phyloP scores from a whole-genome alignment of 1,140 invertebrate genomes.

The Temnothorax nylanderi region DNA sequence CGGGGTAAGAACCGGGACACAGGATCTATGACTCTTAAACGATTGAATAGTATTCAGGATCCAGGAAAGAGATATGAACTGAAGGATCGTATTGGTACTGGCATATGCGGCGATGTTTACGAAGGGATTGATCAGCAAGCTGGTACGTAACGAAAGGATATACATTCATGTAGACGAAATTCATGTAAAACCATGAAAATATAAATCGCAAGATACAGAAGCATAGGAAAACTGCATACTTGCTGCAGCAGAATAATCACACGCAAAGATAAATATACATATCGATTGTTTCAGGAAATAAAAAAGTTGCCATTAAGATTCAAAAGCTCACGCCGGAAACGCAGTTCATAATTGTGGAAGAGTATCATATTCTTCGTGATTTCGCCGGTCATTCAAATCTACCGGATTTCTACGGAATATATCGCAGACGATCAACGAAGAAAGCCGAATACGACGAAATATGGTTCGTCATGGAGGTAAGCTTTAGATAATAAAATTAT shows the following conservation, averaged over 20 bases:
- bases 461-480: constrained; percentile 96
- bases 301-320: constrained; percentile 93
- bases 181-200: background rate
- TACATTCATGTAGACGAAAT: background rate
- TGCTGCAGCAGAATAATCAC: background rate
- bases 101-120: constrained; percentile 92
- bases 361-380: constrained; percentile 93
- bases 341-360: constrained; percentile 91
- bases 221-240: background rate
- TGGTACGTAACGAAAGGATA: constrained; percentile 77
- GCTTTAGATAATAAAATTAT: constrained; percentile 54
- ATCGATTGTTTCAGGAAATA: constrained; percentile 82
- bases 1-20: background rate
- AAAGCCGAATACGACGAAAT: constrained; percentile 89
- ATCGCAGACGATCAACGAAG: constrained; percentile 88
- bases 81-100: constrained; percentile 89
- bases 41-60: constrained; percentile 87
- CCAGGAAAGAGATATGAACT: constrained; percentile 89
- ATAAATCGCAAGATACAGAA: background rate
- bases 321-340: constrained; percentile 90
- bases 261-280: background rate
- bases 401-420: constrained; percentile 94
- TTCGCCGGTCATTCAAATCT: constrained; percentile 92
- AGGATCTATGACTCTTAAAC: constrained; percentile 72
- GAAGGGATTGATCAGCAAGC: constrained; percentile 91